A percentile compares a stretch with the other conserved stretches of the same genome.
Evolutionary conservation across 2,113 vertebrate species (phyloP).

Genomic region (Mystacornis crossleyi): DNA sequence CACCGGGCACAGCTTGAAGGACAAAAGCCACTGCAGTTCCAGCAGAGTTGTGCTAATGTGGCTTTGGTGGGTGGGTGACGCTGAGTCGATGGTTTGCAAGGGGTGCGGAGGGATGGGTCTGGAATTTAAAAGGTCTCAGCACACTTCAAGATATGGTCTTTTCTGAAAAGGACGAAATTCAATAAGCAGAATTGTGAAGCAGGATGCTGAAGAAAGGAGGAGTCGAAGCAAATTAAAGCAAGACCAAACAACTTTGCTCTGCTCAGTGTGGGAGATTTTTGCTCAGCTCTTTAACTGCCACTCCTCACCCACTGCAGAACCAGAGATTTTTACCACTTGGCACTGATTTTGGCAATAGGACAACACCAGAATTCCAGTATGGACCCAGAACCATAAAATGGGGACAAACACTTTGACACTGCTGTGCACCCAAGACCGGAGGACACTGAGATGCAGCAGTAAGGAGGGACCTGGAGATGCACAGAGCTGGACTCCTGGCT

Average conservation of each 20-base stretch:
- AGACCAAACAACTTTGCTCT: background rate
- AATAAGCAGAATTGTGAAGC: background rate
- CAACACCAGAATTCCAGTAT: rapidly evolving
- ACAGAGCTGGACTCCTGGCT: background rate
- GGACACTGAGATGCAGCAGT: background rate
- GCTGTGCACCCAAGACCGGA: background rate
- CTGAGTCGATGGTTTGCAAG: rapidly evolving
- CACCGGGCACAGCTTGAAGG: background rate
- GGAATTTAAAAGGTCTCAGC: background rate
- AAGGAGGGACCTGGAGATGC: background rate
- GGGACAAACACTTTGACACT: background rate
- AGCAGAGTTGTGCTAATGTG: background rate
- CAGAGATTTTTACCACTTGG: background rate
- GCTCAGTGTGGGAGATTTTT: background rate
- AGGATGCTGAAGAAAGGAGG: background rate
- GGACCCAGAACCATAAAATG: background rate
- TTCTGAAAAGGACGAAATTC: background rate
- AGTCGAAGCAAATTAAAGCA: background rate
- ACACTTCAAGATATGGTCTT: rapidly evolving
- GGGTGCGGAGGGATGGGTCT: background rate
- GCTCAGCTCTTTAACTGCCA: background rate
- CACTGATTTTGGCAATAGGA: background rate
- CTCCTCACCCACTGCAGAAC: background rate
- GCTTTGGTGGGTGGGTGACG: background rate
- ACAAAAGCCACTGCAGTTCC: background rate